Base-by-base conservation (phyloP, 1,140 invertebrate genomes). In the Heliconius hermathena region DNA sequence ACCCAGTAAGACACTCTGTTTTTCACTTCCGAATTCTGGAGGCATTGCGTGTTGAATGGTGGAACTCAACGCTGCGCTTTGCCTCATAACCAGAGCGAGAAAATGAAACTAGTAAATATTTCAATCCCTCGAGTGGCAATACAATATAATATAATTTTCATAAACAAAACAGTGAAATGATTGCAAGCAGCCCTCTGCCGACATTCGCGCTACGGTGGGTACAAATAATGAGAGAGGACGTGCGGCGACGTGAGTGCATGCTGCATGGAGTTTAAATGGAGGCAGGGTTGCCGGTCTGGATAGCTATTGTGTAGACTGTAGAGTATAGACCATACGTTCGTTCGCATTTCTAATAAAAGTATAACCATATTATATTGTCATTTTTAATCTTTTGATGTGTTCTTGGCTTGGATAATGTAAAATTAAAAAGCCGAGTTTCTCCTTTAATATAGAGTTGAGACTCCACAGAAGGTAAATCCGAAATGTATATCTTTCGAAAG, bases 181-280 rank as follows among this genome's bases (percentile, higher is more conserved):
- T 29, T 66, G 60, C 60, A 66, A 26, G 60, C 60, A 57, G n/a
- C n/a, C 54, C 54, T 57, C 54, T 29, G 1, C 11, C 60, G 1
- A n/a, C 49, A 52, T 52, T 75, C 33, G 22, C 54, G 74, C 18
- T 66, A 46, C 36, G 74, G 3, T 41, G 36, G n/a, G 22, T 66
- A 66, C 74, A 75, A 66, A 66, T 75, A 75, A 75, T 75, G 74
- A 75, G 29, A 16, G 22, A 75, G 60, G 60, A 66, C 60, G 26
- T 29, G 60, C 26, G 22, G 60, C 60, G 26, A 66, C 26, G 26
- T 5, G 60, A 66, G 60, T 66, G 60, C 22, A 66, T 16, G 22
- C n/a, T n/a, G n/a, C 20, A 22, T 22, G 20, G 60, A 66, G 22
- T 29, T 66, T 29, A 66, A 16, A 66, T 66, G 3, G 22, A 66